Evolutionary conservation across 2,888 invertebrate species (phyloP), one percentile per base, ranked within the genome.

Genomic region (Baccha elongata): DNA sequence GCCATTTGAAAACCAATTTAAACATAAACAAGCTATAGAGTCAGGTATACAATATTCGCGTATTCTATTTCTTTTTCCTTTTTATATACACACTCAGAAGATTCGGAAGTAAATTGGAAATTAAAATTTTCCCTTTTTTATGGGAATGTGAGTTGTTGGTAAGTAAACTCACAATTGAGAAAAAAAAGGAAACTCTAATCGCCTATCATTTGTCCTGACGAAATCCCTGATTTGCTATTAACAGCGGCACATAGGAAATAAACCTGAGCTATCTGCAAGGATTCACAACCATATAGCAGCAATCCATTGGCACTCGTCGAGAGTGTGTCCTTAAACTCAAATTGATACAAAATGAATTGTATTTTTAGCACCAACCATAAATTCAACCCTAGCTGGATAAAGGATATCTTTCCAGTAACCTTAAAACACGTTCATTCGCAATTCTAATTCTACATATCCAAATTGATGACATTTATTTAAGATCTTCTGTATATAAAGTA

Each of bases 331-430:
- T 75, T 75, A 75, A 81, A 81, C 69, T 75, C 52, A 69, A 75
- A 81, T 75, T 81, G 75, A 75, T 75, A 75, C 65, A 75, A 81
- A 60, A 81, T 81, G 80, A 75, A 75, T 81, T 81, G 80, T 75
- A 75, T 75, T 81, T 75, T 81, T 75, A 81, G 69, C 40, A 65
- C 75, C 75, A 52, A 55, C 69, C 65, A 81, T 81, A 81, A 81
- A 81, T 81, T 75, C 75, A 65, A 65, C 65, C 80, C 75, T 60
- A 81, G 65, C 50, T 64, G 26, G 13, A 21, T 35, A 19, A n/a
- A 37, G 11, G 37, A 40, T 21, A 37, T 23, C 21, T 6, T 26
- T 55, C n/a, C 19, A 37, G 35, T 11, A 42, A 71, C 64, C 64
- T 71, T 69, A 37, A 23, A 58, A 46, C 21, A 50, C 65, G 62